Conservation (phyloP, 2,888 invertebrate species). For the Sphecodes monilicornis region DNA sequence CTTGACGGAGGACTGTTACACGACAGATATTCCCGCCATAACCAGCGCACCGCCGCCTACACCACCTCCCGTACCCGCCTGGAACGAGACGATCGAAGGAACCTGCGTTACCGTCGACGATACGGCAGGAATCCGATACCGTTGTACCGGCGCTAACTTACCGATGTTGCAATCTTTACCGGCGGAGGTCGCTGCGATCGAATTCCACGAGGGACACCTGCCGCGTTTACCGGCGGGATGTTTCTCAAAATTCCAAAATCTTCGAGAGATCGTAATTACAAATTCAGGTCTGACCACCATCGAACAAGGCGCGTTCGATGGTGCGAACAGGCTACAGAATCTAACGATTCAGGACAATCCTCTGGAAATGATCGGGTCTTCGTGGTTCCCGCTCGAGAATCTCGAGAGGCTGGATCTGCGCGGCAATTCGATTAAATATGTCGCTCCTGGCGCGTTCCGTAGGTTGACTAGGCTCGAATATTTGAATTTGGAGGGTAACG, state of each 20-base stretch:
- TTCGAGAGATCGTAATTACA: conserved; percentile 70
- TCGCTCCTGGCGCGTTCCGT: conserved; percentile 71
- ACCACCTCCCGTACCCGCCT: background rate
- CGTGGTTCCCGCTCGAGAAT: conserved; percentile 69
- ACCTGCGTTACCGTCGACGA: conserved; percentile 43
- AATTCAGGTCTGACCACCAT: conserved; percentile 72
- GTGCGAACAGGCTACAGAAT: conserved; percentile 60
- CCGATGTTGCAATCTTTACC: conserved; percentile 68
- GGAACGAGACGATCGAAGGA: conserved; percentile 46
- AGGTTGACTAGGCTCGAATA: conserved; percentile 66
- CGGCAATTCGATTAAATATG: conserved; percentile 73
- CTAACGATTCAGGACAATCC: conserved; percentile 75
- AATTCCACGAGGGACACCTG: conserved; percentile 74
- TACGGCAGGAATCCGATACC: conserved; percentile 57
- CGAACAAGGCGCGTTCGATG: conserved; percentile 70
- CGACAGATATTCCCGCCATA: background rate
- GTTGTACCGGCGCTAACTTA: conserved; percentile 72
- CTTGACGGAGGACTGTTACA: conserved; percentile 56
- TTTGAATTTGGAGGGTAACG: conserved; percentile 76
- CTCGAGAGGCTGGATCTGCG: conserved; percentile 72
- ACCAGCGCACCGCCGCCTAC: background rate
- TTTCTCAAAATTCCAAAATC: conserved; percentile 67
- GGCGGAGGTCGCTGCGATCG: conserved; percentile 67
- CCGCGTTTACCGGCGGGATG: conserved; percentile 59
- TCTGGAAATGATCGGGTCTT: conserved; percentile 61